A percentile compares a stretch with the other conserved stretches of the same genome.
Conservation (phyloP, 1,140 invertebrate species). For the Diachasmimorpha longicaudata region DNA sequence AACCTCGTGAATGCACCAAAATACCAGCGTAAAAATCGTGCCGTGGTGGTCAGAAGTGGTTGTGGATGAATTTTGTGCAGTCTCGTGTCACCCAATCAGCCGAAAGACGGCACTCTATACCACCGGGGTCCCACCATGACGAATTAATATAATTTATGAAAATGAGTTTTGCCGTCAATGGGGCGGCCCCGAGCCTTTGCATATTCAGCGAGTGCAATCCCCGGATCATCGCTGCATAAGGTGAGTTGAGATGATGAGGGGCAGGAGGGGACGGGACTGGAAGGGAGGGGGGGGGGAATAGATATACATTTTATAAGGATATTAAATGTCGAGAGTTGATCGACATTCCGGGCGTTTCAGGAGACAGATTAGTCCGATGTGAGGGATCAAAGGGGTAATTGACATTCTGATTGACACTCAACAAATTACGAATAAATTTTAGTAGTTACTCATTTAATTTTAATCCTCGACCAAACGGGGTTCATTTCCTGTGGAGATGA, state of each 20-base stretch:
- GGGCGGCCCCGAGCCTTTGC: conserved; percentile 41
- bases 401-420: too few species aligned
- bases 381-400: not conserved
- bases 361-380: not conserved
- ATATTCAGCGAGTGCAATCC: conserved; percentile 28
- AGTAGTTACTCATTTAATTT: too few species aligned
- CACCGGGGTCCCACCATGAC: conserved; percentile 34
- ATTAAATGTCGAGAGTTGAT: conserved; percentile 4
- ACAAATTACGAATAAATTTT: too few species aligned
- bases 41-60: not conserved
- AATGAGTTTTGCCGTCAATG: conserved; percentile 51
- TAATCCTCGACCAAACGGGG: too few species aligned
- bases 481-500: too few species aligned
- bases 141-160: conserved; percentile 61
- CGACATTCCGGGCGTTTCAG: not conserved
- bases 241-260: not conserved
- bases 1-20: not conserved
- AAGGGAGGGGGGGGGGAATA: not conserved
- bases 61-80: conserved; percentile 26
- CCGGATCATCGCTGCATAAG: conserved; percentile 17
- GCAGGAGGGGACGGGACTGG: not conserved
- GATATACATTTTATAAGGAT: conserved; percentile 20
- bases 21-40: not conserved
- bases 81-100: conserved; percentile 50
- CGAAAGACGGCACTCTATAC: conserved; percentile 8